A percentile compares a stretch with the other conserved stretches of the same genome.
Conservation (phyloP, 2,888 invertebrate genomes). For the Asteroscopus sphinx region DNA sequence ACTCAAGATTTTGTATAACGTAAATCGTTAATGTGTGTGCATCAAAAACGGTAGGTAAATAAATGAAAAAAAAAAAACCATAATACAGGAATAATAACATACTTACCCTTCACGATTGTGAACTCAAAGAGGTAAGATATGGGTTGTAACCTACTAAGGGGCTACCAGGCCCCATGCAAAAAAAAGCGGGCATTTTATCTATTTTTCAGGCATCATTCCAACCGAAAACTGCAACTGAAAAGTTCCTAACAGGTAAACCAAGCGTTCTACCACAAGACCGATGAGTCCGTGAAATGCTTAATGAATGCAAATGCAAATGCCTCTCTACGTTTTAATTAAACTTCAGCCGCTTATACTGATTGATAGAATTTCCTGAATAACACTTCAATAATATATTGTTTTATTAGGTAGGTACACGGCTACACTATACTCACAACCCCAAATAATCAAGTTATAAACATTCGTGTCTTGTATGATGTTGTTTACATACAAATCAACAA, state of each 20-base stretch:
- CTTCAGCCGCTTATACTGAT: slow-evolving; percentile 17
- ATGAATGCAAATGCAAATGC: slow-evolving; percentile 26
- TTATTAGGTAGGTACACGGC: slow-evolving; percentile 1
- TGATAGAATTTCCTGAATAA: slow-evolving; percentile 20
- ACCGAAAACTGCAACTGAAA: too few species aligned
- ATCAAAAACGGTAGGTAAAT: background rate
- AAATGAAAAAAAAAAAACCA: background rate
- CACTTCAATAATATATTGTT: slow-evolving; percentile 8
- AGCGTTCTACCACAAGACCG: slow-evolving; percentile 13
- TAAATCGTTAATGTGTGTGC: slow-evolving; percentile 26
- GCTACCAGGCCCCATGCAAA: background rate
- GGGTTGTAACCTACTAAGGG: too few species aligned
- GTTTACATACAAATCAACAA: slow-evolving; percentile 23
- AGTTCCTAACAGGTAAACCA: background rate
- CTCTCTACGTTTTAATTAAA: slow-evolving; percentile 42
- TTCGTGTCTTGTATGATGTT: background rate
- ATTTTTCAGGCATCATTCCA: background rate
- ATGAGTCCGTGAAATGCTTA: slow-evolving; percentile 24
- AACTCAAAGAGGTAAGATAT: too few species aligned
- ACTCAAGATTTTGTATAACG: slow-evolving; percentile 28
- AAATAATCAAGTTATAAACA: background rate
- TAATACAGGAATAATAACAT: background rate
- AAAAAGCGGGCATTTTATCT: background rate
- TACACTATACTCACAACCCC: background rate
- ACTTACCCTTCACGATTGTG: background rate